These are phyloP conservation scores for Pygoscelis adeliae DNA, from an alignment of 2,113 vertebrate genomes.

Conservation along the genomic window DNA sequence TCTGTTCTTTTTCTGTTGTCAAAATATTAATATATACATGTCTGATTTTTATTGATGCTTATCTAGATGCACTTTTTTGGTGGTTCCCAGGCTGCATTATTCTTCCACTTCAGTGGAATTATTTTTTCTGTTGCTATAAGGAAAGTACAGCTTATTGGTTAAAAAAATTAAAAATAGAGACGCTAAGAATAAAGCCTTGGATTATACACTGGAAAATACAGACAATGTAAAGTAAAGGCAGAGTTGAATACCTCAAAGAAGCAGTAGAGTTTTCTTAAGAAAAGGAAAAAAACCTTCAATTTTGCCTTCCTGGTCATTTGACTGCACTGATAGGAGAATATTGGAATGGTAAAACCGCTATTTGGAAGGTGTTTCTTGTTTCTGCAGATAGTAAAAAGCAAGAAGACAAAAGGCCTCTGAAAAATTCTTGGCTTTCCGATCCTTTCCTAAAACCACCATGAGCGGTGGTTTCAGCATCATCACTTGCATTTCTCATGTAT, in stretches of 20 bases:
- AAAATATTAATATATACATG: conserved; percentile 53
- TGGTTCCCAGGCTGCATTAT: background rate
- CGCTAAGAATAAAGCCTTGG: background rate
- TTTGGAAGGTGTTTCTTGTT: background rate
- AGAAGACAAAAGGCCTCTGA: background rate
- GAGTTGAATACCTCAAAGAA: background rate
- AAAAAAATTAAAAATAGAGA: background rate
- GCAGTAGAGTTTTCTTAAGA: background rate
- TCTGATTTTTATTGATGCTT: conserved; percentile 34
- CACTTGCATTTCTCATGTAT: background rate
- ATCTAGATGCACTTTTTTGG: conserved; percentile 3
- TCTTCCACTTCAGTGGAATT: background rate
- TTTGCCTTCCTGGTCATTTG: background rate
- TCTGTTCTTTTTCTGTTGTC: conserved; percentile 57
- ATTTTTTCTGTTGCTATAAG: background rate
- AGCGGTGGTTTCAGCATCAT: background rate
- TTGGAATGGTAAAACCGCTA: background rate
- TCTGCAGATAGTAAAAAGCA: background rate
- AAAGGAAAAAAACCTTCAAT: background rate
- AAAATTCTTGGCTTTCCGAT: background rate
- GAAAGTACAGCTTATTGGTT: background rate
- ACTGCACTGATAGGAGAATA: background rate
- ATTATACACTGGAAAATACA: background rate
- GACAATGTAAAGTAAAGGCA: background rate
- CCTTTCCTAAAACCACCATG: background rate